Conservation (phyloP, 1,140 invertebrate genomes). For the Tenebrio molitor region DNA sequence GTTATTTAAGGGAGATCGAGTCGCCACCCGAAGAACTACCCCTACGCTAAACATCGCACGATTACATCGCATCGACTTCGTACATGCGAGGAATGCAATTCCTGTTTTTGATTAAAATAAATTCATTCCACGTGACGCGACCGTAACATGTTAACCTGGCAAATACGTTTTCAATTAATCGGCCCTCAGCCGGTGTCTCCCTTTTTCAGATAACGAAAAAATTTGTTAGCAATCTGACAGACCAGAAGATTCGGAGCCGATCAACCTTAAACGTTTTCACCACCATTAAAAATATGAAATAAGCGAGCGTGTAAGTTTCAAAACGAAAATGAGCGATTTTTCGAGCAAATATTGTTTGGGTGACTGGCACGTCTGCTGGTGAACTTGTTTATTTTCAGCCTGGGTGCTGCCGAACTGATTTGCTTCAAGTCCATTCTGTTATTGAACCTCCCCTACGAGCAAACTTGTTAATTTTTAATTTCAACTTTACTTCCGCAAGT, state of each 20-base stretch:
- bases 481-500: conserved; percentile 7
- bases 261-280: conserved; percentile 29
- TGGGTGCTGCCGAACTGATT: conserved; percentile 8
- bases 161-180: conserved; percentile 27
- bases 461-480: conserved; percentile 9
- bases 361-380: conserved; percentile 18
- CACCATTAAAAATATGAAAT: conserved; percentile 24
- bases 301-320: neutral
- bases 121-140: conserved; percentile 28
- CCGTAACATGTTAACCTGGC: conserved; percentile 25
- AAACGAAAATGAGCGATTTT: conserved; percentile 14
- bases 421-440: conserved; percentile 17
- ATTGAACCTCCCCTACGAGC: neutral
- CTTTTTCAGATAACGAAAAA: conserved; percentile 29
- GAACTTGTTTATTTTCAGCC: conserved; percentile 30
- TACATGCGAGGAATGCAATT: conserved; percentile 33
- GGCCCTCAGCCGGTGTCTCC: conserved; percentile 18
- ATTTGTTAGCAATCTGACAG: conserved; percentile 27
- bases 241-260: conserved; percentile 29
- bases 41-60: conserved; percentile 15
- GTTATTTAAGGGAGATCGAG: conserved; percentile 22
- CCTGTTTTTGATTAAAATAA: conserved; percentile 27
- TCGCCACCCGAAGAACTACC: neutral
- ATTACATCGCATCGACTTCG: conserved; percentile 17
- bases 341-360: conserved; percentile 5